Evolutionary conservation across 2,888 invertebrate species (phyloP), one percentile per base, ranked within the genome.

Genomic region (Cryptocheilus praepositus): DNA sequence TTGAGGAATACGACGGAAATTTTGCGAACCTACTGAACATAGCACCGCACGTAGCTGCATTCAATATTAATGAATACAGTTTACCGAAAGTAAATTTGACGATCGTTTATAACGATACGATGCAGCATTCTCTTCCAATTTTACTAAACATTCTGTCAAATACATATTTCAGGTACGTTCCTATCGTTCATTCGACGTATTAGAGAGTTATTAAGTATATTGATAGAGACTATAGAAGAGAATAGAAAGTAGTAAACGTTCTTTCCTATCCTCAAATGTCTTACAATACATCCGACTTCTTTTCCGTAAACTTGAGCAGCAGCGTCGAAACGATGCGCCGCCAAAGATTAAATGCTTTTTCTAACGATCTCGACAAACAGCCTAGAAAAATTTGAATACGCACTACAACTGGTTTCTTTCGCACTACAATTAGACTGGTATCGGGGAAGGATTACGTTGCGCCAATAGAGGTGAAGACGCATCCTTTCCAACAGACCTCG

Each of bases 121-220:
- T 92, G 81, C 92, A 94, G 57, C 96, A 96, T 86, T 93, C 94
- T 70, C 89, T 96, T 79, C 95, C 96, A 2, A 92, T 95, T 69
- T 90, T 95, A 49, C 88, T 95, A 55, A 95, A 95, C 88, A 89
- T 94, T 62, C 89, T 95, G 77, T 93, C 92, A 78, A 95, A 95
- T 85, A 92, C 92, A 59, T 90, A 94, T 76, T 92, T 93, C 85
- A 93, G 92, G 94, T 94, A 85, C 90, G 5, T 15, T 36, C 55
- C 3, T 16, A 4, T 55, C 22, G 22, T 44, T 57, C 19, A 28
- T 13, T 11, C 18, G 16, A 22, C 46, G 13, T 21, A 58, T 8
- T 21, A 49, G 22, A 25, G 3, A 36, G 36, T 36, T 36, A 36
- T 25, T n/a, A n/a, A n/a, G n/a, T n/a, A n/a, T n/a, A n/a, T n/a